Evolutionary conservation across 2,888 invertebrate genomes (phyloP), one percentile per base, ranked within the genome.

Genomic region (Apamea sordens): DNA sequence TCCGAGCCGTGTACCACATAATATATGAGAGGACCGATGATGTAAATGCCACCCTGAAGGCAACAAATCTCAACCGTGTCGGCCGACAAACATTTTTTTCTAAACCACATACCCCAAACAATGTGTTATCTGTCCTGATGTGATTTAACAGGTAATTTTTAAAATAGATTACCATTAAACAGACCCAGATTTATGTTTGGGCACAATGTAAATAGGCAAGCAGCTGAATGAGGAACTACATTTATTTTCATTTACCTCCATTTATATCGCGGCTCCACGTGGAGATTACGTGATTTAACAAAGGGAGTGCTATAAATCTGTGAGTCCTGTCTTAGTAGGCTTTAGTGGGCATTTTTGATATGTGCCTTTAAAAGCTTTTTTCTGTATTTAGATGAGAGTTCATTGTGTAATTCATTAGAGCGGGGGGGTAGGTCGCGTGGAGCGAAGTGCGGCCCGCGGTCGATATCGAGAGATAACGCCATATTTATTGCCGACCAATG

Each of bases 301-400:
- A 97, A 97, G 95, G 96, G 94, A 94, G 94, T 92, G 95, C 93
- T 92, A 97, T 97, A 97, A 97, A 97, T 97, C 96, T 95, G 93
- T 89, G 90, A 92, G 95, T 94, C 95, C 96, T 96, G 96, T 97
- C 97, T 97, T 96, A 96, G 97, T 95, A 97, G 96, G 96, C 97
- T 96, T 95, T 96, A 96, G 96, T 96, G 95, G 95, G 96, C 93
- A 97, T 96, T 97, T 96, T 97, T 97, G 97, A 97, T 96, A 96
- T 97, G 97, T 97, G 97, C 96, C 95, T 97, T 96, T 97, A 97
- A 97, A 97, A 97, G 97, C 96, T 97, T 97, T 97, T 97, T 97
- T 97, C 96, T 97, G 97, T 97, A 97, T 97, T 96, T 96, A 97
- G 96, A 97, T 96, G 97, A 97, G 97, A 95, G 94, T 96, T 97